Conservation (phyloP, 2,113 vertebrate species). For the Boulengeromyrus knoepffleri region DNA sequence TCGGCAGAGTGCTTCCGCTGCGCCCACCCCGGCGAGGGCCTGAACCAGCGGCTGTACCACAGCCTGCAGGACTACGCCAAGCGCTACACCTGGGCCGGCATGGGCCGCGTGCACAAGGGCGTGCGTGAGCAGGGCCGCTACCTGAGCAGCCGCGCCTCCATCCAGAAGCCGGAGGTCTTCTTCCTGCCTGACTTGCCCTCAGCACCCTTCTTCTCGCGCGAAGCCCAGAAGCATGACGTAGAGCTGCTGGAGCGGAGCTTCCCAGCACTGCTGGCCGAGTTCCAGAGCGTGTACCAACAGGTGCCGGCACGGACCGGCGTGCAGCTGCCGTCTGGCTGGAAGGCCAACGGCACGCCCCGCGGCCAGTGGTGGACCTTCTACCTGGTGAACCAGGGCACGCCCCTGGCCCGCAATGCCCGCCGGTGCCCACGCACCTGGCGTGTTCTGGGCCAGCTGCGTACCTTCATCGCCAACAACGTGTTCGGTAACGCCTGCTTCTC, state of each 20-base stretch:
- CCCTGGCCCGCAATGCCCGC: constrained; percentile 84
- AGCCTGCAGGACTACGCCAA: constrained; percentile 97
- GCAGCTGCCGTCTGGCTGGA: constrained; percentile 87
- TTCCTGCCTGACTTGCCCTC: constrained; percentile 89
- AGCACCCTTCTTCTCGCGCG: constrained; percentile 84
- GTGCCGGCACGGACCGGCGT: constrained; percentile 76
- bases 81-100: constrained; percentile 96
- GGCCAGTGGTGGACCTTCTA: constrained; percentile 96
- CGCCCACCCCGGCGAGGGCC: constrained; percentile 67
- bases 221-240: constrained; percentile 92
- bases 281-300: constrained; percentile 81
- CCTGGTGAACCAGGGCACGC: constrained; percentile 89
- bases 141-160: constrained; percentile 75
- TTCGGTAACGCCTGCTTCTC: constrained; percentile 97
- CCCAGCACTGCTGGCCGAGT: constrained; percentile 84
- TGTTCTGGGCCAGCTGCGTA: constrained; percentile 88
- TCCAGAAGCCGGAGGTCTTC: constrained; percentile 94
- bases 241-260: constrained; percentile 92
- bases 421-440: constrained; percentile 90
- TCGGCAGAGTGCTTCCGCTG: constrained; percentile 82
- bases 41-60: constrained; percentile 94
- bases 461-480: constrained; percentile 94
- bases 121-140: constrained; percentile 89
- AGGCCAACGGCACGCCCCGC: constrained; percentile 79
- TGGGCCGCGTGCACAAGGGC: constrained; percentile 95